Conservation (phyloP, 2,797 vertebrate genomes). For the Bradypodion ventrale region DNA sequence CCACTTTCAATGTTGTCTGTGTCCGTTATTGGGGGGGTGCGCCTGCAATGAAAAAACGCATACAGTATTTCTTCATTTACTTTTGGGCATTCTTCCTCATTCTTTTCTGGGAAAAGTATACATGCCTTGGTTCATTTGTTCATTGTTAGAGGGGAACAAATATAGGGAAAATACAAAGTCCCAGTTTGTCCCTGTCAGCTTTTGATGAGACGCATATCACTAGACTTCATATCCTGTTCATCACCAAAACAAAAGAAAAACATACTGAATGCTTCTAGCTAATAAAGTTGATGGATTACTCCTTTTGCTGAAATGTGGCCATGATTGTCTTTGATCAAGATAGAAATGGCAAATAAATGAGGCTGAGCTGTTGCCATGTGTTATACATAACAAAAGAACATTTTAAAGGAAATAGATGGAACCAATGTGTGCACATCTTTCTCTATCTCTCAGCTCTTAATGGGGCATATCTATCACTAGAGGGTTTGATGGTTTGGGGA, state of each 20-base stretch:
- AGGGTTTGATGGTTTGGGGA: neutral
- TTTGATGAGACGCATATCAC: neutral
- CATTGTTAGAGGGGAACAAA: neutral
- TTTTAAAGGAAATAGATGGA: neutral
- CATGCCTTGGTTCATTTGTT: neutral
- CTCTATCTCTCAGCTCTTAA: neutral
- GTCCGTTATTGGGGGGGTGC: too few relatives aligned
- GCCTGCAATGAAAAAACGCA: neutral
- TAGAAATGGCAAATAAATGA: constrained; percentile 15
- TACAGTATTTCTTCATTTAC: neutral
- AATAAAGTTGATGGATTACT: constrained; percentile 1
- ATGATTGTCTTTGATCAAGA: neutral
- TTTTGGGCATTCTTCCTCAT: neutral
- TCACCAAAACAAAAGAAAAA: neutral
- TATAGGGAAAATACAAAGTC: neutral
- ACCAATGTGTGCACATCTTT: neutral
- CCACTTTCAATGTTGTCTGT: too few relatives aligned
- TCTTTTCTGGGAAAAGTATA: neutral
- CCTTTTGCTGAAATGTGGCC: neutral
- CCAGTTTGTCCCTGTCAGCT: neutral
- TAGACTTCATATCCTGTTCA: neutral
- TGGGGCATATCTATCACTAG: neutral
- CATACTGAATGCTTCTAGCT: neutral
- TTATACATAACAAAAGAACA: neutral
- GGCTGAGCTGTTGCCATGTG: neutral